Percentiles rank a stretch among this genome's conserved stretches.
phyloP scores from a whole-genome alignment of 2,113 vertebrate genomes.

The Galeopterus variegatus region DNA sequence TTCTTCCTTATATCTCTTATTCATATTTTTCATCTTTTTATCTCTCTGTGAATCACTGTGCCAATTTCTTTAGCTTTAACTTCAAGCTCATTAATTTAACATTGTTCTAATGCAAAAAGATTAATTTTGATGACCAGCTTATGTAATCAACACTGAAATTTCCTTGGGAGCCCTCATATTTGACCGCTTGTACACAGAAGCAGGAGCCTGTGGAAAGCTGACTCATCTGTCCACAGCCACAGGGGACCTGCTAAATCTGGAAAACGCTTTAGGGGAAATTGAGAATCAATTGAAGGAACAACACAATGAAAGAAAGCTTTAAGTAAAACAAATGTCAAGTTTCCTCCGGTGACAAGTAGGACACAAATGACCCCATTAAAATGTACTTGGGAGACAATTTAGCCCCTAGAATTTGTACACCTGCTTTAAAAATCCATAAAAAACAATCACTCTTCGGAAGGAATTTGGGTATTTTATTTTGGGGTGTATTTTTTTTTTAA shows the following conservation, averaged over 20 bases:
- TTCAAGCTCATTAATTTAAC: conserved; percentile 34
- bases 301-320: conserved; percentile 40
- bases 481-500: not conserved
- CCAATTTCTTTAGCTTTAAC: not conserved
- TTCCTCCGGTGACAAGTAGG: conserved; percentile 42
- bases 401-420: conserved; percentile 22
- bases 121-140: not conserved
- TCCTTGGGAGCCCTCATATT: not conserved
- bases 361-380: conserved; percentile 65
- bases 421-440: conserved; percentile 43
- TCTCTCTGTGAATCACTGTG: not conserved
- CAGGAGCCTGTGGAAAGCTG: not conserved
- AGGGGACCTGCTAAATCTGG: not conserved
- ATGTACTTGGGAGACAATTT: conserved; percentile 48
- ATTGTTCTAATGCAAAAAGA: not conserved
- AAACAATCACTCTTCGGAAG: conserved; percentile 3
- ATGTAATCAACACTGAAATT: not conserved
- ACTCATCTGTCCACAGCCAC: not conserved
- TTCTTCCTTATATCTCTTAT: not conserved
- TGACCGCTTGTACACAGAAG: not conserved
- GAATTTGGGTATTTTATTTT: not conserved
- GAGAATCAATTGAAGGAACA: conserved; percentile 20
- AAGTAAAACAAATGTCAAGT: conserved; percentile 52
- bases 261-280: conserved; percentile 45
- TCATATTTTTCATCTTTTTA: not conserved